Evolutionary conservation across 1,140 invertebrate genomes (phyloP).

Genomic region (Palaemon carinicauda): DNA sequence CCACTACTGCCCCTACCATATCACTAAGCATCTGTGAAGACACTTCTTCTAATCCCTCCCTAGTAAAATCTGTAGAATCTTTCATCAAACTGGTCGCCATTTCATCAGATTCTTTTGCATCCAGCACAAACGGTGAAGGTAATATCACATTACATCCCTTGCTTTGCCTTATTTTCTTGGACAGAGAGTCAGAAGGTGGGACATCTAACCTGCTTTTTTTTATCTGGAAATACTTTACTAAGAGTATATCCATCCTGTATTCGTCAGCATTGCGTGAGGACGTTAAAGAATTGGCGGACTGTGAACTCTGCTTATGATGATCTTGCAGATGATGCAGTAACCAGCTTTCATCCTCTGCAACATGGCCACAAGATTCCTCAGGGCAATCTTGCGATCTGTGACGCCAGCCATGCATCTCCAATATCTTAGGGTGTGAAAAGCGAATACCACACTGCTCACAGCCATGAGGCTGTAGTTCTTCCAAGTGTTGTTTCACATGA

Average conservation of each 20-base stretch:
- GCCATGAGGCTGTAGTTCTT: background rate
- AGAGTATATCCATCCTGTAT: slow-evolving; percentile 8
- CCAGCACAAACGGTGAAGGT: no score
- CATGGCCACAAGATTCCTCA: background rate
- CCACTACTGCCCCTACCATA: slow-evolving; percentile 26
- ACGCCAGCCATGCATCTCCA: slow-evolving; percentile 12
- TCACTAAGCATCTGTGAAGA: background rate
- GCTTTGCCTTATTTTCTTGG: background rate
- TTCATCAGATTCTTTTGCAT: no score
- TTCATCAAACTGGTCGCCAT: no score
- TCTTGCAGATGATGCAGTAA: slow-evolving; percentile 20
- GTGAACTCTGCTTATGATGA: background rate
- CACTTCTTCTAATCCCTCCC: background rate
- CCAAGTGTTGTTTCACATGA: slow-evolving; percentile 27
- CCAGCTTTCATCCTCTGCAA: slow-evolving; percentile 39
- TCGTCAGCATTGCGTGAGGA: background rate
- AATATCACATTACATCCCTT: no score
- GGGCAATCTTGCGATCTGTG: slow-evolving; percentile 23
- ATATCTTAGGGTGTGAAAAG: background rate
- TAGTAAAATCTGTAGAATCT: no score
- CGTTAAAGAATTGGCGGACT: background rate
- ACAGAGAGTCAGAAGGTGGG: background rate
- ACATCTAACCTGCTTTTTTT: no score
- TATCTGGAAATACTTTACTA: background rate
- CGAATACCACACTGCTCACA: slow-evolving; percentile 19